phyloP scores from a whole-genome alignment of 2,888 invertebrate species.

The Eupithecia dodoneata region DNA sequence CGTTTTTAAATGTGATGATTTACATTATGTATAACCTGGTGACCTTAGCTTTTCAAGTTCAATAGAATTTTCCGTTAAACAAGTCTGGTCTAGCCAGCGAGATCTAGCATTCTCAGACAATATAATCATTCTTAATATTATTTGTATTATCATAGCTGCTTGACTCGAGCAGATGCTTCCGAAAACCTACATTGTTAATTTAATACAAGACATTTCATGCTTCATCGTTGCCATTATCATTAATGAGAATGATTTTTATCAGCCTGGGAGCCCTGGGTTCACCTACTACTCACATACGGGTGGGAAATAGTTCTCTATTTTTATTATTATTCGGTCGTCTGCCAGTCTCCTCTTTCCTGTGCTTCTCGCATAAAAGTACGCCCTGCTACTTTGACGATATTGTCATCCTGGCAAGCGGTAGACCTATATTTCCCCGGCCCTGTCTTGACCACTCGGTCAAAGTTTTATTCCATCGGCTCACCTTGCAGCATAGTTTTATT shows the following conservation, averaged over 20 bases:
- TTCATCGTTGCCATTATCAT: neutral
- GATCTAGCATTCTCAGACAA: neutral
- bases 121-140: neutral
- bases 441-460: neutral
- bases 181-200: neutral
- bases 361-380: neutral
- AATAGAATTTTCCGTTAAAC: slow-evolving; percentile 5
- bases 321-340: neutral
- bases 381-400: neutral
- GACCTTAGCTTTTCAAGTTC: slow-evolving; percentile 20
- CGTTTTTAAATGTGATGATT: slow-evolving; percentile 30
- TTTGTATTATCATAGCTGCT: neutral
- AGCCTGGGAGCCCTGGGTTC: neutral
- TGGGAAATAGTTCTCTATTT: neutral
- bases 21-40: slow-evolving; percentile 3
- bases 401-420: neutral
- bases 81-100: slow-evolving; percentile 8
- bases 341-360: neutral
- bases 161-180: neutral
- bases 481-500: neutral
- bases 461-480: neutral
- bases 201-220: neutral
- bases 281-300: neutral
- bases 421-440: neutral
- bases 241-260: no score